Conservation (phyloP, 2,113 vertebrate species). For the Symphodus melops region DNA sequence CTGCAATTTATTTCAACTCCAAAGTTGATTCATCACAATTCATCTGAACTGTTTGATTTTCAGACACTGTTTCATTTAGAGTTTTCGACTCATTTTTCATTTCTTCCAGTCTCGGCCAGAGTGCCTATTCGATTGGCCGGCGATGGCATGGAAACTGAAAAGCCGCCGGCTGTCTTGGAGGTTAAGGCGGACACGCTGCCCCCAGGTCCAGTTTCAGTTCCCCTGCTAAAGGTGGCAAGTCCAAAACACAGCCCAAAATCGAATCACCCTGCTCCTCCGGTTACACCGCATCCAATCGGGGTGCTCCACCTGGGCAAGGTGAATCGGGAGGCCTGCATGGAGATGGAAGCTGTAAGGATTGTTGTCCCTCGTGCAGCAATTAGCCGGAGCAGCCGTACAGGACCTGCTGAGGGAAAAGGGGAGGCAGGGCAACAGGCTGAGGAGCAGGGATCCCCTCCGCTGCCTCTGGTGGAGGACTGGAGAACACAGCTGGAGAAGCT, state of each 20-base stretch:
- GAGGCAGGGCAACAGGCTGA: slow-evolving; percentile 80
- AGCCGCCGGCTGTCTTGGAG: slow-evolving; percentile 80
- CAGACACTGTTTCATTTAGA: background rate
- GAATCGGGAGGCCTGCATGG: slow-evolving; percentile 86
- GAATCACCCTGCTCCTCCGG: slow-evolving; percentile 44
- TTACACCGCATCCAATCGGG: slow-evolving; percentile 81
- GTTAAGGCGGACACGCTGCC: slow-evolving; percentile 54
- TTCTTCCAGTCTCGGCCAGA: slow-evolving; percentile 56
- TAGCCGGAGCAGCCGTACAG: slow-evolving; percentile 73
- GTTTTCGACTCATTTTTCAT: background rate
- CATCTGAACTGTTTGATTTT: background rate
- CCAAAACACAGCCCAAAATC: slow-evolving; percentile 80
- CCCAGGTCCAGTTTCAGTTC: slow-evolving; percentile 21
- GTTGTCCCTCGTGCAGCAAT: slow-evolving; percentile 93
- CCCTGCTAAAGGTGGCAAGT: slow-evolving; percentile 63
- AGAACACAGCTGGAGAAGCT: slow-evolving; percentile 89
- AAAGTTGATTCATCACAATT: too few species aligned
- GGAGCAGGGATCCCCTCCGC: slow-evolving; percentile 75
- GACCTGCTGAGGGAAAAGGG: slow-evolving; percentile 77
- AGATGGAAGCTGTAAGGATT: slow-evolving; percentile 93
- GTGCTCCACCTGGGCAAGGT: slow-evolving; percentile 93
- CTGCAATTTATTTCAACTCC: too few species aligned
- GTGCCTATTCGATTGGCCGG: slow-evolving; percentile 90
- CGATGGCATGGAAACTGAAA: slow-evolving; percentile 98
- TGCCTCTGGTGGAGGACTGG: slow-evolving; percentile 85